Percentiles rank a stretch among this genome's conserved stretches.
Conservation (phyloP, 2,797 vertebrate species). For the Pangasius sanitwongsei region DNA sequence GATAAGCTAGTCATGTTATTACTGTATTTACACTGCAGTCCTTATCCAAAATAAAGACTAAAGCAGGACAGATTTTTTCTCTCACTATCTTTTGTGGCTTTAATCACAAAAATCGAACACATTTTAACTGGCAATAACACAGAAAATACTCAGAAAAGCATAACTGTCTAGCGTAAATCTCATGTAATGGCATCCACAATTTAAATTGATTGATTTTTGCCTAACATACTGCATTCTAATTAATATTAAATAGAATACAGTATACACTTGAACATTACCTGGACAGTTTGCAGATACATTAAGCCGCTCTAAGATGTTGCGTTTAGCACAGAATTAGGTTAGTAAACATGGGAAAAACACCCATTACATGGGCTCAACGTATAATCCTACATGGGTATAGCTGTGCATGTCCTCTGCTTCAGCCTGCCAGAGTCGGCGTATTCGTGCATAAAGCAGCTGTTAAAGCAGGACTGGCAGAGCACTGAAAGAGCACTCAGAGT, state of each 20-base stretch:
- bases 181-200: background rate
- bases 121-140: background rate
- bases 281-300: background rate
- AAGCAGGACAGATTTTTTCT: background rate
- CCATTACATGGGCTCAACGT: background rate
- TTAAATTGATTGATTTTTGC: background rate
- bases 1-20: background rate
- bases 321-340: background rate
- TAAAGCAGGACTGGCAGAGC: constrained; percentile 8
- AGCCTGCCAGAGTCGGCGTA: background rate
- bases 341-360: background rate
- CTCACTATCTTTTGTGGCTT: background rate
- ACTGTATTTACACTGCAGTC: background rate
- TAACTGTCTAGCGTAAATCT: background rate
- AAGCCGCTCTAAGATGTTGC: background rate
- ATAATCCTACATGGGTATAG: background rate
- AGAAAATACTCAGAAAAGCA: background rate
- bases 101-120: background rate
- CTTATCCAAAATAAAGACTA: background rate
- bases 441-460: background rate
- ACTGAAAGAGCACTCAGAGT: constrained; percentile 23
- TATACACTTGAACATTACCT: background rate
- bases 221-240: background rate
- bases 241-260: background rate
- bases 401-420: background rate